Conservation (phyloP, 2,888 invertebrate species). For the Sinodicranocentrus sp. region DNA sequence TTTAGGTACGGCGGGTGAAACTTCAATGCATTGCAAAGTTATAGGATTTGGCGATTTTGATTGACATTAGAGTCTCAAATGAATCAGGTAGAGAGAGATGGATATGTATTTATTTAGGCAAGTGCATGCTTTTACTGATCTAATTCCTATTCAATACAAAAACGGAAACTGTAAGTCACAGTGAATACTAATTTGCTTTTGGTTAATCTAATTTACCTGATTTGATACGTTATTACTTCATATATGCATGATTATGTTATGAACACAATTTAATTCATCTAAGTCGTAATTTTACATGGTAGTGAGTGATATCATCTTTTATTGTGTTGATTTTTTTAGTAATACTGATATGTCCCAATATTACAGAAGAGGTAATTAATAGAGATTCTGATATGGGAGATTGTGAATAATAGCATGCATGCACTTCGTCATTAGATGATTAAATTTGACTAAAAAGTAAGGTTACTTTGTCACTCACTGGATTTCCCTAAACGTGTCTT, state of each 20-base stretch:
- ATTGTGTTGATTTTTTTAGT: constrained; percentile 15
- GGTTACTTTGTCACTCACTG: too few species aligned
- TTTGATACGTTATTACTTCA: neutral
- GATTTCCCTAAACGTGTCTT: too few species aligned
- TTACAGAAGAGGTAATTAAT: constrained; percentile 61
- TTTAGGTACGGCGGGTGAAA: too few species aligned
- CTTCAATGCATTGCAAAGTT: too few species aligned
- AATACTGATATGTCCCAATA: constrained; percentile 56
- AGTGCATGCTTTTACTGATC: neutral
- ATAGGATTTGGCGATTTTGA: too few species aligned
- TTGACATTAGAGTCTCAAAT: too few species aligned
- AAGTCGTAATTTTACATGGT: constrained; percentile 46
- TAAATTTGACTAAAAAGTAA: too few species aligned
- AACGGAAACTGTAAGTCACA: neutral
- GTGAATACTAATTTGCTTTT: neutral
- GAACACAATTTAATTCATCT: constrained; percentile 35
- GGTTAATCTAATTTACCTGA: neutral
- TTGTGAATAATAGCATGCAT: too few species aligned
- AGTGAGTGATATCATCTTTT: constrained; percentile 24
- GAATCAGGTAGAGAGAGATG: neutral
- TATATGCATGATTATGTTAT: constrained; percentile 3
- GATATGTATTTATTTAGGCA: neutral
- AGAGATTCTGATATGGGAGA: too few species aligned
- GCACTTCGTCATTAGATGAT: too few species aligned
- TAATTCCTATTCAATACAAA: neutral